A percentile compares a stretch with the other conserved stretches of the same genome.
These are phyloP conservation scores for Phalacrocorax carbo DNA, from an alignment of 2,113 vertebrate species.

Conservation along the genomic window DNA sequence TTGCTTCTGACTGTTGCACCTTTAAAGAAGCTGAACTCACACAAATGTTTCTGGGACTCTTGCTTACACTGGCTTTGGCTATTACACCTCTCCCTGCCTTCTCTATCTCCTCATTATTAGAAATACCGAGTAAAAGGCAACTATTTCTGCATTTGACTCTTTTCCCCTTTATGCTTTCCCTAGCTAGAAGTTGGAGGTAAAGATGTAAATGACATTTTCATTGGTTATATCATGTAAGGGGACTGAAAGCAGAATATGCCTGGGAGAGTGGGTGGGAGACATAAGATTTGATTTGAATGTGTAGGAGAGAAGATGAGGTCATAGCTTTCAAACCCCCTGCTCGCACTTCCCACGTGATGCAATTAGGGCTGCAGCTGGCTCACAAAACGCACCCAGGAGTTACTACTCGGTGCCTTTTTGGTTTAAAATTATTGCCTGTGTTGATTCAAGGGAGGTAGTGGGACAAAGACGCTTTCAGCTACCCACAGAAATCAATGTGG, in stretches of 20 bases:
- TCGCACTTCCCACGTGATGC: slow-evolving; percentile 3
- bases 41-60: not conserved
- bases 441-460: not conserved
- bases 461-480: slow-evolving; percentile 15
- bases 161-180: not conserved
- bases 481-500: not conserved
- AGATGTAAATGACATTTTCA: slow-evolving; percentile 26
- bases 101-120: not conserved
- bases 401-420: not conserved
- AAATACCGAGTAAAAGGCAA: not conserved
- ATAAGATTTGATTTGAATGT: slow-evolving; percentile 7
- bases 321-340: slow-evolving; percentile 23
- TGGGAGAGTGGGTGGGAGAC: slow-evolving; percentile 24
- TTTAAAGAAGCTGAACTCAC: not conserved
- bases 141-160: slow-evolving; percentile 4
- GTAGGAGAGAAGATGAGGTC: slow-evolving; percentile 56
- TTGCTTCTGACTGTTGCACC: not conserved
- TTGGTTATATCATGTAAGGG: slow-evolving; percentile 25
- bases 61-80: not conserved
- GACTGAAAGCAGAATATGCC: slow-evolving; percentile 26
- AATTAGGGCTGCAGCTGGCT: slow-evolving; percentile 38
- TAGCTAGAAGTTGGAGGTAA: not conserved
- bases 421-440: slow-evolving; percentile 23
- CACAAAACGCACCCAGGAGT: not conserved
- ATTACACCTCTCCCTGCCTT: not conserved